Evolutionary conservation across 2,797 vertebrate species (phyloP).

Genomic region (Leuciscus waleckii): DNA sequence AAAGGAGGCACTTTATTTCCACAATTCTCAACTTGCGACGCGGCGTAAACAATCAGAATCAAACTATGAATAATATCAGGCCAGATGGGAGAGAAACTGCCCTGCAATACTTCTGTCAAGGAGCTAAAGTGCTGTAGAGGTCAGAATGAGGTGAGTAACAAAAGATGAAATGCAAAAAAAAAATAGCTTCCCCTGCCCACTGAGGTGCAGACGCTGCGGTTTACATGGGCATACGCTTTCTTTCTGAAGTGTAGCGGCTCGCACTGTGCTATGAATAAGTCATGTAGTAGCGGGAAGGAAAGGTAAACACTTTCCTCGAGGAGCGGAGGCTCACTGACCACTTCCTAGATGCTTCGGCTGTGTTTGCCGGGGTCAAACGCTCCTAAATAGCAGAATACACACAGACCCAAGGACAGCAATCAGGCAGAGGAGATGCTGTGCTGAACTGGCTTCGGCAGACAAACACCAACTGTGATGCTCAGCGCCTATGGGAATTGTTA

Average conservation of each 20-base stretch:
- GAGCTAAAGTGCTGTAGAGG: conserved; percentile 11
- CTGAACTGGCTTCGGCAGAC: not conserved
- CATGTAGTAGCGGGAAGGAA: conserved; percentile 53
- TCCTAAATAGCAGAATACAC: conserved; percentile 38
- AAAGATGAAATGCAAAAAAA: conserved; percentile 9
- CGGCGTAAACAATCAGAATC: conserved; percentile 63
- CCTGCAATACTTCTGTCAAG: not conserved
- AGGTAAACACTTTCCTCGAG: conserved; percentile 63
- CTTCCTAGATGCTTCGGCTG: not conserved
- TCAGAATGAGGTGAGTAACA: conserved; percentile 16
- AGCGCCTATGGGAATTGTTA: not conserved
- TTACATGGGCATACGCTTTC: conserved; percentile 41
- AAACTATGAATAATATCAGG: conserved; percentile 52
- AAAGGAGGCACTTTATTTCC: conserved; percentile 56
- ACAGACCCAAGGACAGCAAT: conserved; percentile 25
- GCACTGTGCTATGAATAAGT: conserved; percentile 72
- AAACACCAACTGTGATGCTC: conserved; percentile 21
- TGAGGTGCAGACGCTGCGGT: not conserved
- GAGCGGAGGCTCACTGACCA: conserved; percentile 15
- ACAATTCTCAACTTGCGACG: conserved; percentile 55
- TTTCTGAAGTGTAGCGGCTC: conserved; percentile 44
- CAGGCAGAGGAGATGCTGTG: not conserved
- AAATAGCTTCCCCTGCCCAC: not conserved
- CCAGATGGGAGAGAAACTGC: conserved; percentile 47
- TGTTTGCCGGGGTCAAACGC: conserved; percentile 37